Conservation (phyloP, 2,797 vertebrate genomes). For the Alosa sapidissima region DNA sequence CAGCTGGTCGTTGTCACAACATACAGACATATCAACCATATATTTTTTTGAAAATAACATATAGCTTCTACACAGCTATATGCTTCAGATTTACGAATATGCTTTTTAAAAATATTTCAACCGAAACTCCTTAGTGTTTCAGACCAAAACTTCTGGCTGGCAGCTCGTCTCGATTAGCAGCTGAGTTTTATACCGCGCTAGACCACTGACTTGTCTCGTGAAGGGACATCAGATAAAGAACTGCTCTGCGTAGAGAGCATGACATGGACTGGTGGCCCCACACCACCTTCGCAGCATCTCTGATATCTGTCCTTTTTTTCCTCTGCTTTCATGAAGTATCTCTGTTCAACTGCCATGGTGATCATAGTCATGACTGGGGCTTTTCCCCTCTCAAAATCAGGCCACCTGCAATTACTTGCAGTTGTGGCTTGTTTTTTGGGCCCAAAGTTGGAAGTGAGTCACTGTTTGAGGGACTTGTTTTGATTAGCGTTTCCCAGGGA, state of each 20-base stretch:
- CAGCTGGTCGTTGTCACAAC: too few relatives aligned
- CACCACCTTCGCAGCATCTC: background rate
- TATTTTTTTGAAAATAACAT: too few relatives aligned
- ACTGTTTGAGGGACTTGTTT: background rate
- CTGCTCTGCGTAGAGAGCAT: too few relatives aligned
- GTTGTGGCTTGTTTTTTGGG: background rate
- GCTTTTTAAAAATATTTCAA: too few relatives aligned
- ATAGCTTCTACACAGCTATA: background rate
- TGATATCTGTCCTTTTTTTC: background rate
- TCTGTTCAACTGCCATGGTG: background rate
- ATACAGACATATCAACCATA: too few relatives aligned
- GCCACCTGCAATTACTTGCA: background rate
- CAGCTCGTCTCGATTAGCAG: too few relatives aligned
- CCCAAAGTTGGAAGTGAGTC: background rate
- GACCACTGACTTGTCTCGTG: too few relatives aligned
- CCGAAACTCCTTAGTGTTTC: too few relatives aligned
- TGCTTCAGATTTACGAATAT: background rate
- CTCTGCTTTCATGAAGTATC: background rate
- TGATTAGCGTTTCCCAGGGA: background rate
- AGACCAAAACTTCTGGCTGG: too few relatives aligned
- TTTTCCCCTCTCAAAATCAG: background rate
- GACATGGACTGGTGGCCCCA: too few relatives aligned
- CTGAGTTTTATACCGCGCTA: too few relatives aligned
- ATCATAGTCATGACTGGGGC: background rate
- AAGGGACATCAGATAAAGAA: too few relatives aligned